These are phyloP conservation scores for Bos taurus DNA, from an alignment of 2,113 vertebrate genomes.

Conservation along the genomic window DNA sequence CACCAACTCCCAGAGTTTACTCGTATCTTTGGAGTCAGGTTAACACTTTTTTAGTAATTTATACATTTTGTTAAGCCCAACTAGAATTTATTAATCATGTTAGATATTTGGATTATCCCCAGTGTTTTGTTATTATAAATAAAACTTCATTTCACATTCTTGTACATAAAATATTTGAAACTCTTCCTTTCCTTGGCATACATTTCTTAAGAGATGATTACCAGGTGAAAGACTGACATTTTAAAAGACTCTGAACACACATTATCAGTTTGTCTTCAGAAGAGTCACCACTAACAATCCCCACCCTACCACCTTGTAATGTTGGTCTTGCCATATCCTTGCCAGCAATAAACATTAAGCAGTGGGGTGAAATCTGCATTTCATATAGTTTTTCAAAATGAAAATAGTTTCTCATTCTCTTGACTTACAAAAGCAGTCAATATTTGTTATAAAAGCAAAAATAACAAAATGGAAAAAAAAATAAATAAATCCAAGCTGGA, in stretches of 20 bases:
- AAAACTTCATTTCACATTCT: background rate
- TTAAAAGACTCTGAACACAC: background rate
- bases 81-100: background rate
- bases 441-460: background rate
- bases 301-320: background rate
- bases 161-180: background rate
- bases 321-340: background rate
- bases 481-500: background rate
- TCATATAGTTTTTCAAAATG: background rate
- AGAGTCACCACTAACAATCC: background rate
- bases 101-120: conserved; percentile 16
- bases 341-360: background rate
- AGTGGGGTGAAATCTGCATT: background rate
- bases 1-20: background rate
- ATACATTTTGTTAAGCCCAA: background rate
- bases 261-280: background rate
- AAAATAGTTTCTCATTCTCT: background rate
- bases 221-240: background rate
- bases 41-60: background rate
- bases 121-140: background rate
- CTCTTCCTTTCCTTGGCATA: background rate
- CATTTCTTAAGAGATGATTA: background rate
- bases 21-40: background rate
- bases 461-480: background rate
- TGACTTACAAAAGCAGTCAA: background rate